Conservation (phyloP, 2,113 vertebrate genomes). For the Perca flavescens region DNA sequence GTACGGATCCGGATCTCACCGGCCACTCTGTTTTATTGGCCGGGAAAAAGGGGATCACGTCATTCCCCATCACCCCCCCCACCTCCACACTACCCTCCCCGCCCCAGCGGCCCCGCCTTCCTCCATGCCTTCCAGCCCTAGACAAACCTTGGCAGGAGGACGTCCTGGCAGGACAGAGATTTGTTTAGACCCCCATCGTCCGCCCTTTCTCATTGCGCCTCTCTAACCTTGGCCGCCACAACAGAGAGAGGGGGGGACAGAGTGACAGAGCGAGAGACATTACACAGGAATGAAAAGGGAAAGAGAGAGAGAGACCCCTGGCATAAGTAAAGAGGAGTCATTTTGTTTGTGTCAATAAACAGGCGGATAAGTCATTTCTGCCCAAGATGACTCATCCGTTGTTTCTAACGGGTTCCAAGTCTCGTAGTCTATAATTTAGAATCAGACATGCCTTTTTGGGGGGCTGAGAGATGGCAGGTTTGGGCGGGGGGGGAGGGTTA, state of each 20-base stretch:
- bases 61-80: slow-evolving; percentile 77
- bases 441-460: slow-evolving; percentile 38
- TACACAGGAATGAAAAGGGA: slow-evolving; percentile 32
- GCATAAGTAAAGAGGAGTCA: slow-evolving; percentile 61
- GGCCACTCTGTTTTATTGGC: slow-evolving; percentile 89
- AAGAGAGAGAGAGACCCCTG: slow-evolving; percentile 45
- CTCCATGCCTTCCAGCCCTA: slow-evolving; percentile 61
- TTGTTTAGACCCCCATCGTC: slow-evolving; percentile 76
- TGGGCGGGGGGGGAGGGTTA: background rate
- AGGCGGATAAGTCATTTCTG: slow-evolving; percentile 78
- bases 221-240: slow-evolving; percentile 78
- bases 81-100: slow-evolving; percentile 63
- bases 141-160: slow-evolving; percentile 84
- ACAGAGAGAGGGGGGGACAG: slow-evolving; percentile 28
- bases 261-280: slow-evolving; percentile 31
- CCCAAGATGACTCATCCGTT: slow-evolving; percentile 79
- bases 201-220: slow-evolving; percentile 53
- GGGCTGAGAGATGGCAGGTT: slow-evolving; percentile 25
- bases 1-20: slow-evolving; percentile 85
- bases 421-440: slow-evolving; percentile 67
- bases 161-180: slow-evolving; percentile 80
- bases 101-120: slow-evolving; percentile 58
- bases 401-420: slow-evolving; percentile 70
- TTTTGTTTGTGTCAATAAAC: slow-evolving; percentile 83
- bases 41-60: slow-evolving; percentile 86